Conservation (phyloP, 2,113 vertebrate species). For the Ceyx margarethae region DNA sequence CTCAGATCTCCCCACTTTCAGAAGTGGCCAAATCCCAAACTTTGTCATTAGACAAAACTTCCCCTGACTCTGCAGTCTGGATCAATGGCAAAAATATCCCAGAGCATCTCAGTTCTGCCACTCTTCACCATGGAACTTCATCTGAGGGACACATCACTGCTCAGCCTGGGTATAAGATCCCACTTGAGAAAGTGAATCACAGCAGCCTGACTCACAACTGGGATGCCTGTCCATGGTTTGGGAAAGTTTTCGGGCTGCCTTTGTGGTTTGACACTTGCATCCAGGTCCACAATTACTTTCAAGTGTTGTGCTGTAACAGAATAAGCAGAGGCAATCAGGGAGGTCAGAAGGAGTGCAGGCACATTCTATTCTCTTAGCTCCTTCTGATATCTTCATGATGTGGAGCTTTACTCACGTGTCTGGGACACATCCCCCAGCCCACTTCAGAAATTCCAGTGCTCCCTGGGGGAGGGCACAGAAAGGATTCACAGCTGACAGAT, state of each 20-base stretch:
- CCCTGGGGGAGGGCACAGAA: neutral
- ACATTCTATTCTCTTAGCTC: neutral
- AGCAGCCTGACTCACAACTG: neutral
- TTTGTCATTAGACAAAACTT: neutral
- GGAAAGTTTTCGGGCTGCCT: neutral
- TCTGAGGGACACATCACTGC: neutral
- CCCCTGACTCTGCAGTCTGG: neutral
- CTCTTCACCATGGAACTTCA: neutral
- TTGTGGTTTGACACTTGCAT: neutral
- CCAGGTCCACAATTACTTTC: neutral
- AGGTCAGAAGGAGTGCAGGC: slow-evolving; percentile 3
- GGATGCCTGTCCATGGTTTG: neutral
- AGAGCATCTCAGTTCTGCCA: neutral
- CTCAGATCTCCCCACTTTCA: fast-evolving
- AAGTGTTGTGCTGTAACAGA: slow-evolving; percentile 3
- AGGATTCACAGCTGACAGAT: neutral
- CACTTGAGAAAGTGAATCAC: neutral
- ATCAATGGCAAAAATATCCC: neutral
- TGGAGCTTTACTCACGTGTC: neutral
- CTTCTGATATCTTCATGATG: neutral
- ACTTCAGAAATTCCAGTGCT: neutral
- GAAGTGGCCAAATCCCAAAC: neutral
- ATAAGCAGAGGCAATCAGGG: slow-evolving; percentile 38
- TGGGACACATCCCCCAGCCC: neutral
- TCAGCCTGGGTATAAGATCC: neutral